Evolutionary conservation across 2,797 vertebrate species (phyloP), one percentile per base, ranked within the genome.

Genomic region (Myoxocephalus aenaeus): DNA sequence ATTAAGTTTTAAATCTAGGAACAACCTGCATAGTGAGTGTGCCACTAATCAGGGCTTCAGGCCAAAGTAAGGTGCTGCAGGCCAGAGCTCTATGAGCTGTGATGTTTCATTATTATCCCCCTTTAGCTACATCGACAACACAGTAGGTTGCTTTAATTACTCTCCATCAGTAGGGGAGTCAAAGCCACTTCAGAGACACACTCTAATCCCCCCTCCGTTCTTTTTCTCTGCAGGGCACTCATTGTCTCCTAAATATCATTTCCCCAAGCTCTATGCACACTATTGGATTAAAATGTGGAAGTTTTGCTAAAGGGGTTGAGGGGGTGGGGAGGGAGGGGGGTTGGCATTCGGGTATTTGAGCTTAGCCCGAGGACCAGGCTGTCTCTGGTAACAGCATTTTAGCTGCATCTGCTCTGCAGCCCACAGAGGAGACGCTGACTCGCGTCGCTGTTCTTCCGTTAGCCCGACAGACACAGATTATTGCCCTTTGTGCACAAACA

Each of bases 191-290:
- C 87, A 92, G 92, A 91, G 90, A 89, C 89, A 87, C 85, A 82
- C 91, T 86, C 90, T 91, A 93, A 91, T 92, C 90, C 87, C 87
- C 69, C 89, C 86, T 87, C 89, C 90, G 81, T 87, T 90, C 81
- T 85, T 87, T 91, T 88, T 86, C 91, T 93, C 91, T 91, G 92
- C 89, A 93, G 91, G 92, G 87, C 90, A 91, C 87, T 90, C 86
- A 89, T 93, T 92, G 92, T 92, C 93, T 93, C 87, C 87, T 94
- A 93, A 94, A 94, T 92, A 94, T 92, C 86, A 93, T 92, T 93
- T 92, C 90, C 90, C 90, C 86, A 83, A 91, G 88, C 89, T 91
- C 81, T 92, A 65, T 87, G 85, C 92, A 90, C 90, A 92, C 90
- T 88, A 89, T 92, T 92, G 90, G 91, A 93, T 92, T 93, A 93